phyloP scores from a whole-genome alignment of 2,888 invertebrate genomes.

The Icerya purchasi region DNA sequence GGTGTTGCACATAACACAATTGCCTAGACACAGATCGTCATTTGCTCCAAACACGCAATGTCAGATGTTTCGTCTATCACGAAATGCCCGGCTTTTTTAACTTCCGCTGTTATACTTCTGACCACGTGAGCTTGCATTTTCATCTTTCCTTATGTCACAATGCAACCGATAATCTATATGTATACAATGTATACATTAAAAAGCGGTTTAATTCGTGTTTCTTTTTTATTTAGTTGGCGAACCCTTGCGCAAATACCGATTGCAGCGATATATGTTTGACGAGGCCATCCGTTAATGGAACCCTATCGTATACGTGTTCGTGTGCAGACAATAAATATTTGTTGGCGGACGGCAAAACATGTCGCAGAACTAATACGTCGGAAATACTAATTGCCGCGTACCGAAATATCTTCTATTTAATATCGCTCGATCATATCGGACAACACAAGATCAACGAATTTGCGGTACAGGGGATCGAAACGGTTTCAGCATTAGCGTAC shows the following conservation, averaged over 20 bases:
- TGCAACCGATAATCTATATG: no score
- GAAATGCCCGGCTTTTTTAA: no score
- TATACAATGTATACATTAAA: no score
- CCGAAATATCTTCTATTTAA: constrained; percentile 4
- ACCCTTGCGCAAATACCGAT: constrained; percentile 38
- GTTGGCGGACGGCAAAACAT: constrained; percentile 34
- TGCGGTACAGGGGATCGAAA: constrained; percentile 1
- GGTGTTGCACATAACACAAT: no score
- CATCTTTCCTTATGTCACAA: no score
- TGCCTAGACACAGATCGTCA: no score
- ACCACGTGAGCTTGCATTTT: no score
- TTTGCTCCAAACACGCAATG: no score
- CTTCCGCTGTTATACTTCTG: no score
- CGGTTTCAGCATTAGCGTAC: constrained; percentile 35
- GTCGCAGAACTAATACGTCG: constrained; percentile 21
- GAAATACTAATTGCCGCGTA: constrained; percentile 15
- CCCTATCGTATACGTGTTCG: constrained; percentile 35
- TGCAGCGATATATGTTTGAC: constrained; percentile 64
- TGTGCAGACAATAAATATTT: constrained; percentile 53
- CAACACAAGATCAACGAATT: constrained; percentile 5
- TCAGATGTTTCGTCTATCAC: no score
- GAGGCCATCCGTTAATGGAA: constrained; percentile 27
- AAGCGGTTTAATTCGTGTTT: no score
- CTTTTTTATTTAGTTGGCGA: constrained; percentile 22
- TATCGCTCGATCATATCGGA: constrained; percentile 11